Base-by-base conservation (phyloP, 2,888 invertebrate genomes). In the Trichogramma dendrolimi region DNA sequence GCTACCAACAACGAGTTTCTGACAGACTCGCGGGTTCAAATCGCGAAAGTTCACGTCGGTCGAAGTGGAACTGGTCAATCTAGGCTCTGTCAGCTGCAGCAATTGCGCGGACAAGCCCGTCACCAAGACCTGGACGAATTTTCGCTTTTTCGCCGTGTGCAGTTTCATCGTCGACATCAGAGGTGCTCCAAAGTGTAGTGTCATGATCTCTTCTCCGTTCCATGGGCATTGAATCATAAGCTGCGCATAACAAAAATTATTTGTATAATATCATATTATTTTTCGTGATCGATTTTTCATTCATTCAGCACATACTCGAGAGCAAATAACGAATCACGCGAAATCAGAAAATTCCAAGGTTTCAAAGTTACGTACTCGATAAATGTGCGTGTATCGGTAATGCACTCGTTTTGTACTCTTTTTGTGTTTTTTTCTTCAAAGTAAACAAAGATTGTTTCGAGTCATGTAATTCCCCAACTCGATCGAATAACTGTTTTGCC, bases 141-240 rank as follows among this genome's bases (percentile, higher is more conserved):
- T 96, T 69, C 91, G 83, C n/a, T 87, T 85, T 70, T 89, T 86
- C 1, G 91, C 90, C 0, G 96, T 94, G 64, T 94, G 90, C 10
- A 96, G 83, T 58, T 91, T 86, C 83, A 92, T 91, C 1, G 86
- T 85, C 0, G 91, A 86, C 69, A 86, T 85, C 76, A 96, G 86
- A 0, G 96, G 95, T 1, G 94, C 89, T 6, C 88, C 84, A 80
- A 96, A 94, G 72, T 89, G 87, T 5, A 95, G 81, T 2, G 86
- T 84, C 51, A 93, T 88, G 66, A 86, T 86, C 42, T 89, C 87
- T 64, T 87, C 85, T 3, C 85, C 82, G 70, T 86, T 86, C 91
- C 93, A 94, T 0, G 92, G 92, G 75, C 91, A 91, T 63, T 85
- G 85, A 51, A 94, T 82, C 74, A 86, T 86, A n/a, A 93, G 81